A percentile compares a stretch with the other conserved stretches of the same genome.
Evolutionary conservation across 2,113 vertebrate genomes (phyloP).

Genomic region (Nestor notabilis): DNA sequence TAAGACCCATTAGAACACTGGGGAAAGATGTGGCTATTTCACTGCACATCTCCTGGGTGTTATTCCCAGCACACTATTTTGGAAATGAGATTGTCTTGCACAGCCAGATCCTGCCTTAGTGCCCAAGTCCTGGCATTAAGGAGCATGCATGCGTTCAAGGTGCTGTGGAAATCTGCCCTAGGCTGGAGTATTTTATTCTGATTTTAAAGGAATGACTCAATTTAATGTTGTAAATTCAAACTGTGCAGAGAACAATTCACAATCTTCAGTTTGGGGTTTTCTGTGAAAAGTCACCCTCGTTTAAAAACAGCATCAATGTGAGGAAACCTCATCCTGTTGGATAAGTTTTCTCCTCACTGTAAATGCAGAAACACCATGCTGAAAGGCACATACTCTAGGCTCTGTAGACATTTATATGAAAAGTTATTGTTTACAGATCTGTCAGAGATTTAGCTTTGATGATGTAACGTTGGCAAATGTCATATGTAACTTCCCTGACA

Average conservation of each 20-base stretch:
- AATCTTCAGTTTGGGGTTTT: neutral
- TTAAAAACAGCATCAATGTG: neutral
- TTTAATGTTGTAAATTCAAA: neutral
- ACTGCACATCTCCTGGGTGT: neutral
- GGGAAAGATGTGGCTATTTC: neutral
- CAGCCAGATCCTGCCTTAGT: neutral
- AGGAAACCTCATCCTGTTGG: neutral
- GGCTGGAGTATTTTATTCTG: neutral
- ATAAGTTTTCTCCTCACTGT: neutral
- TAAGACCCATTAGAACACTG: fast-evolving
- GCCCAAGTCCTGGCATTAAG: neutral
- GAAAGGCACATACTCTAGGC: neutral
- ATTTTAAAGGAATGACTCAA: neutral
- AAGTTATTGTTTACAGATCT: slow-evolving; percentile 54
- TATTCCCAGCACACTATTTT: neutral
- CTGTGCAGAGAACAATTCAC: neutral
- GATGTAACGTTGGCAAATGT: slow-evolving; percentile 31
- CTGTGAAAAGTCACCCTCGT: neutral
- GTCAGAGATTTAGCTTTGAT: slow-evolving; percentile 45
- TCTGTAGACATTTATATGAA: neutral
- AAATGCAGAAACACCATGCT: neutral
- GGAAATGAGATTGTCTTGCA: neutral
- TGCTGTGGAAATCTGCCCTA: neutral
- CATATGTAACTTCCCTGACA: slow-evolving; percentile 13
- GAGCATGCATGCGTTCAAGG: fast-evolving